Base-by-base conservation (phyloP, 2,113 vertebrate genomes). In the Phocoena sinus region DNA sequence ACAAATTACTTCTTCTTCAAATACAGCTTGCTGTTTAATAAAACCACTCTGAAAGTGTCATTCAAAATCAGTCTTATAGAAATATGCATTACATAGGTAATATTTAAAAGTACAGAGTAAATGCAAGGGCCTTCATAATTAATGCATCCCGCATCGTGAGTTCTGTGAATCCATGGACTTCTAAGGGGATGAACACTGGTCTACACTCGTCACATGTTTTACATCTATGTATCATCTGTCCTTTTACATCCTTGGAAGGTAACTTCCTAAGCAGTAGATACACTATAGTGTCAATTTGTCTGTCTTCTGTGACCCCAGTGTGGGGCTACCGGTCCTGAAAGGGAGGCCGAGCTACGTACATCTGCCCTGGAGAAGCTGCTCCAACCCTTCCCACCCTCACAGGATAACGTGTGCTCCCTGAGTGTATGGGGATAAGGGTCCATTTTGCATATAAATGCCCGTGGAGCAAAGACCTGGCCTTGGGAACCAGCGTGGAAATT, bases 361-460 rank as follows among this genome's bases (percentile, higher is more conserved):
- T n/a, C 38, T 36, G 97, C 95, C 97, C 94, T 56, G 70, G 97
- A 98, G 97, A 97, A 97, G 97, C 56, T 97, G 74, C 95, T 89
- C 36, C 86, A 97, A 93, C 94, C 73, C 73, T 96, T 77, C 79
- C 97, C 94, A 97, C 88, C 96, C 95, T 95, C 89, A 58, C 92
- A 96, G 96, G 98, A 95, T 95, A 96, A 97, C 81, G 90, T 95
- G 73, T 97, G 58, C 90, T 97, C 97, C 97, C 98, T 20, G 11
- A 36, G 7, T 23, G 12, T 87, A 53, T 23, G 12, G 8, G 94
- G 89, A 68, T 28, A 1, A 63, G 89, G 97, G 97, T 84, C 97
- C 93, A 86, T 98, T 98, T 98, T 67, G 96, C 95, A 21, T 97
- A 96, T 94, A 98, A 97, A 97, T 86, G 71, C 96, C 91, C 96